Conservation (phyloP, 1,140 invertebrate species). For the Leptonema lineaticorne region DNA sequence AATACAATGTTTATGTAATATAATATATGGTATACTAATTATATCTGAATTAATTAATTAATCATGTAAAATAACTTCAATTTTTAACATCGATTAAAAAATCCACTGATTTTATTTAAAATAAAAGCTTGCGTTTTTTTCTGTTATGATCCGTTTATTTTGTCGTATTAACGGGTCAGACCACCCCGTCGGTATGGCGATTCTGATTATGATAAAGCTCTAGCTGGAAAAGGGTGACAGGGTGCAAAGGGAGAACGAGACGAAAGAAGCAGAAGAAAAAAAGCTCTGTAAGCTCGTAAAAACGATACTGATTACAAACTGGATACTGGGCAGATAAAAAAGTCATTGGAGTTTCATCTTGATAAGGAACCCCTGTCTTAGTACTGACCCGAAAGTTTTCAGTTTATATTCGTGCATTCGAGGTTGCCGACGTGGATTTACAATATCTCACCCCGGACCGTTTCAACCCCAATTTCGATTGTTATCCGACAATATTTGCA, state of each 20-base stretch:
- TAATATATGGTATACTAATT: no score
- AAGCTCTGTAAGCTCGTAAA: conserved; percentile 22
- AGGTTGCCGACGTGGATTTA: not conserved
- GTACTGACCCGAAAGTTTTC: conserved; percentile 3
- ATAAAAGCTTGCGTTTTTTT: not conserved
- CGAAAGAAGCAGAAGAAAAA: not conserved
- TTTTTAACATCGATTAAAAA: not conserved
- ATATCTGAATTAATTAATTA: no score
- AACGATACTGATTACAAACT: conserved; percentile 26
- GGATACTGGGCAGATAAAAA: conserved; percentile 9
- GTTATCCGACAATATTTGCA: no score
- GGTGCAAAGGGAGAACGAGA: not conserved
- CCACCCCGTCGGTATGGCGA: conserved; percentile 5
- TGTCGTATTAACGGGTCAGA: conserved; percentile 10
- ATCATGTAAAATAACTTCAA: no score
- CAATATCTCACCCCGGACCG: no score
- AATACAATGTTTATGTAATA: no score
- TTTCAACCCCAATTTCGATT: no score
- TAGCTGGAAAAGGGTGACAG: not conserved
- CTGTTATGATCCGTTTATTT: conserved; percentile 16
- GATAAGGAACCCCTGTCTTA: not conserved
- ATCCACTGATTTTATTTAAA: not conserved
- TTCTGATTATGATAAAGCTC: conserved; percentile 26
- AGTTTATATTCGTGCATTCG: not conserved
- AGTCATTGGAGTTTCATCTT: conserved; percentile 6